Conservation (phyloP, 2,113 vertebrate genomes). For the Donacobius atricapilla region DNA sequence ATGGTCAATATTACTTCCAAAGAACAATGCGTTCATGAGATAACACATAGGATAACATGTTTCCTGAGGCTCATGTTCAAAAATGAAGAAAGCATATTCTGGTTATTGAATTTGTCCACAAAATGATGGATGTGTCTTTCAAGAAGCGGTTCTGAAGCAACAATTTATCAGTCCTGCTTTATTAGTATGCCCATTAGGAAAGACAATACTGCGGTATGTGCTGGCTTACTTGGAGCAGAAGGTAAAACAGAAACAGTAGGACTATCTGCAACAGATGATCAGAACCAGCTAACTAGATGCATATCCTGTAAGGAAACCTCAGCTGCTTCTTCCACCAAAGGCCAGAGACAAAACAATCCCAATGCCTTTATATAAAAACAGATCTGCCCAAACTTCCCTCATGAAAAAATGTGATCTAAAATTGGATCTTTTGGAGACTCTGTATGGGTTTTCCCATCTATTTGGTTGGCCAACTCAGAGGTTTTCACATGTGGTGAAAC, state of each 20-base stretch:
- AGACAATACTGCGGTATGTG: neutral
- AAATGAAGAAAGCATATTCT: neutral
- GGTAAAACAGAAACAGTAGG: neutral
- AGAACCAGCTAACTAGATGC: neutral
- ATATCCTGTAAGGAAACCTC: neutral
- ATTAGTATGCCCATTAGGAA: neutral
- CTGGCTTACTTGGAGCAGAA: neutral
- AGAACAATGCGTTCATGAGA: neutral
- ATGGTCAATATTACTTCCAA: neutral
- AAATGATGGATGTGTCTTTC: neutral
- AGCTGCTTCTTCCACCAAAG: accelerated
- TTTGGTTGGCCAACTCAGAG: neutral
- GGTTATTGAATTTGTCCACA: neutral
- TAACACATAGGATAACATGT: neutral
- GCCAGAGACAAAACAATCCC: neutral
- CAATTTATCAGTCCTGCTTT: neutral
- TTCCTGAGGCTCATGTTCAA: neutral
- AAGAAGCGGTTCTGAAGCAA: neutral
- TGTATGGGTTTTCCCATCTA: neutral
- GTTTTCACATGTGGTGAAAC: neutral
- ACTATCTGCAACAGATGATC: neutral
- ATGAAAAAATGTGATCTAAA: neutral
- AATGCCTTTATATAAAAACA: neutral
- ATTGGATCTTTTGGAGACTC: neutral
- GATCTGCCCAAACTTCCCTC: neutral